Conservation (phyloP, 2,888 invertebrate species). For the Mesorhabditis sp. region DNA sequence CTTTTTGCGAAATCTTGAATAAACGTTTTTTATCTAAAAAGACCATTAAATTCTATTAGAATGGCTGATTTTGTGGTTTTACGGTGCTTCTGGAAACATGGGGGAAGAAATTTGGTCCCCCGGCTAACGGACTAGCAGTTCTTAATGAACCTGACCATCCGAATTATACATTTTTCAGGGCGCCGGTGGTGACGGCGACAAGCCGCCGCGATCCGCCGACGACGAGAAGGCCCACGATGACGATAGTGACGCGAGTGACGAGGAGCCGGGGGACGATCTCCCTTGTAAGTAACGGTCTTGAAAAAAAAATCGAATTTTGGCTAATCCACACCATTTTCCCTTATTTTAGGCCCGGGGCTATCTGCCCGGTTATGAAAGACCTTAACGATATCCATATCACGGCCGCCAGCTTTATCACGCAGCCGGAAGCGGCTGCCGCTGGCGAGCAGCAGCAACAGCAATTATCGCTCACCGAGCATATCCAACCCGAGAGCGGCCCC, state of each 20-base stretch:
- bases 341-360: background rate
- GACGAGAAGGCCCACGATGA: slow-evolving; percentile 56
- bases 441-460: too few relatives aligned
- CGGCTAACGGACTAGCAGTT: too few relatives aligned
- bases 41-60: too few relatives aligned
- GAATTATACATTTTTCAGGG: background rate
- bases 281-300: slow-evolving; percentile 41
- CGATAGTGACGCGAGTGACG: slow-evolving; percentile 57
- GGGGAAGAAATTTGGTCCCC: too few relatives aligned
- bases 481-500: too few relatives aligned
- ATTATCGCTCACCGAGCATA: too few relatives aligned
- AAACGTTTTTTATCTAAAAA: too few relatives aligned
- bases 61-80: too few relatives aligned
- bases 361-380: background rate
- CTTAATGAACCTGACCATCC: background rate
- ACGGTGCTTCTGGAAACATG: too few relatives aligned
- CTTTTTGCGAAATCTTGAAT: too few relatives aligned
- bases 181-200: slow-evolving; percentile 14
- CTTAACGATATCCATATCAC: slow-evolving; percentile 3
- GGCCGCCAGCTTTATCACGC: slow-evolving; percentile 3
- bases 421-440: background rate
- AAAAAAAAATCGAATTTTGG: slow-evolving; percentile 8
- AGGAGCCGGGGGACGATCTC: slow-evolving; percentile 49
- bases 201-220: slow-evolving; percentile 18
- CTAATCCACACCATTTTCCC: background rate